phyloP scores from a whole-genome alignment of 2,113 vertebrate genomes.

The Paratilapia polleni region DNA sequence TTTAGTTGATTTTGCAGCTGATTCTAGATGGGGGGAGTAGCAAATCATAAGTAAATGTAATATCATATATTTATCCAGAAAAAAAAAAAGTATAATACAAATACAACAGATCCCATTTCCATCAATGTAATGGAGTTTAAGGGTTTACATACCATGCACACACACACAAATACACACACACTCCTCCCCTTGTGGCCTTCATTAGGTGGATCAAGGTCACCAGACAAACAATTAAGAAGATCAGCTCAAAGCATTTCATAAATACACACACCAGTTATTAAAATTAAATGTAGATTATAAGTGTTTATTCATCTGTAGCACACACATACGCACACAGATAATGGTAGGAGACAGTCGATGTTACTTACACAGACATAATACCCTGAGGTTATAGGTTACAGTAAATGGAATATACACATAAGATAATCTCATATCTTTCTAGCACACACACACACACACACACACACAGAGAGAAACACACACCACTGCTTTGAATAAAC shows the following conservation, averaged over 20 bases:
- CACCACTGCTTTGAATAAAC: background rate
- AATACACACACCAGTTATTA: slow-evolving; percentile 2
- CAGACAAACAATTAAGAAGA: slow-evolving; percentile 52
- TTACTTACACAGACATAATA: slow-evolving; percentile 23
- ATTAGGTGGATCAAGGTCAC: slow-evolving; percentile 58
- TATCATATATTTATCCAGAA: no score
- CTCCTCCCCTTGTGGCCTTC: background rate
- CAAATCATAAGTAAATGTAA: no score
- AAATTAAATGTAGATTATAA: slow-evolving; percentile 7
- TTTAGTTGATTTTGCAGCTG: no score
- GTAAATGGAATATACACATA: slow-evolving; percentile 16
- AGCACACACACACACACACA: background rate
- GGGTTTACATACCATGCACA: background rate
- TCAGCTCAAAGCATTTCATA: slow-evolving; percentile 39
- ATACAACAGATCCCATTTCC: background rate
- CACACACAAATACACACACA: background rate
- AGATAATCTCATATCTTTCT: slow-evolving; percentile 16
- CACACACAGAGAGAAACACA: background rate
- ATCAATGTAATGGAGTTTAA: background rate
- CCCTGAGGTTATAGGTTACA: slow-evolving; percentile 30
- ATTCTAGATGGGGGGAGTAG: no score
- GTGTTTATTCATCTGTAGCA: background rate
- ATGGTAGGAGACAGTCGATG: background rate
- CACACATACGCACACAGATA: background rate
- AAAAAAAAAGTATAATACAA: background rate